Evolutionary conservation across 2,888 invertebrate species (phyloP).

Genomic region (Opisthograptis luteolata): DNA sequence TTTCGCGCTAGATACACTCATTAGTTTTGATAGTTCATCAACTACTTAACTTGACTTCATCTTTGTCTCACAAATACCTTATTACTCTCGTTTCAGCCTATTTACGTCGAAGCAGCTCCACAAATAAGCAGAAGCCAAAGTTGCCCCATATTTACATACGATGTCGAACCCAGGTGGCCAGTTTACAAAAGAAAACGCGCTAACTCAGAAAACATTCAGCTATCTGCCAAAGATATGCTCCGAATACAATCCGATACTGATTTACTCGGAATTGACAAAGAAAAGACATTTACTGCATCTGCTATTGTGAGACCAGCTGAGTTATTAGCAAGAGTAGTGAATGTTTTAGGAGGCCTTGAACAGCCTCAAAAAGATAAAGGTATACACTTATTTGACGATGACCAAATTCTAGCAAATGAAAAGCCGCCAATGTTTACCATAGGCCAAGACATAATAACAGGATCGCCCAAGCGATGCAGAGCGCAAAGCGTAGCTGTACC

Average conservation of each 20-base stretch:
- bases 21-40: no score
- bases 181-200: slow-evolving; percentile 84
- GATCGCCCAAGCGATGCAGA: slow-evolving; percentile 80
- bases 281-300: slow-evolving; percentile 89
- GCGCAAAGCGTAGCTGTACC: slow-evolving; percentile 86
- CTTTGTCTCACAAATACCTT: no score
- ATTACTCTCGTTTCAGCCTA: no score
- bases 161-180: slow-evolving; percentile 79
- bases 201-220: slow-evolving; percentile 86
- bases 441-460: slow-evolving; percentile 68
- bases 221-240: slow-evolving; percentile 76
- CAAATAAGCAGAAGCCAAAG: slow-evolving; percentile 84
- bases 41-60: background rate
- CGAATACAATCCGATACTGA: slow-evolving; percentile 92
- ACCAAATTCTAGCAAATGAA: slow-evolving; percentile 89
- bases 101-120: slow-evolving; percentile 87
- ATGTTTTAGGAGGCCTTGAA: slow-evolving; percentile 88
- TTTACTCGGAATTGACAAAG: slow-evolving; percentile 90
- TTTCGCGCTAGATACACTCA: no score
- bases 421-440: slow-evolving; percentile 83
- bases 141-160: slow-evolving; percentile 89
- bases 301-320: slow-evolving; percentile 90
- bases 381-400: slow-evolving; percentile 89
- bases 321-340: slow-evolving; percentile 90
- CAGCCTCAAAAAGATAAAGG: slow-evolving; percentile 79